Percentiles rank a stretch among this genome's conserved stretches.
phyloP scores from a whole-genome alignment of 2,888 invertebrate species.

The Cecidostiba fungosa region DNA sequence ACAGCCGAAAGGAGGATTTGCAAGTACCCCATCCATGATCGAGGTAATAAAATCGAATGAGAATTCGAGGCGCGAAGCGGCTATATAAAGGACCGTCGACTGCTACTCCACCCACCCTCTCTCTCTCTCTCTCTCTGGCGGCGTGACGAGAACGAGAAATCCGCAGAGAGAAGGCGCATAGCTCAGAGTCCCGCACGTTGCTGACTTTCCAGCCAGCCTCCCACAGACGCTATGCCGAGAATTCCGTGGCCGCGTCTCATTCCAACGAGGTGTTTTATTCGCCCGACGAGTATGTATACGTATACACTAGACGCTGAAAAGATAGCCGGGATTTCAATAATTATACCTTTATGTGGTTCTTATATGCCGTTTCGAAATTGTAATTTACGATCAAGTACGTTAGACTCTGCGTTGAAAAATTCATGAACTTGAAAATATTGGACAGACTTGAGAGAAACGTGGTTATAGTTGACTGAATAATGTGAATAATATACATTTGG shows the following conservation, averaged over 20 bases:
- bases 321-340: not conserved
- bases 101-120: not conserved
- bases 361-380: not conserved
- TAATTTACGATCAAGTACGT: not conserved
- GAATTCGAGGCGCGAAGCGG: conserved; percentile 27
- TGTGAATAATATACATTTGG: not conserved
- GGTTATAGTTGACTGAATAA: not conserved
- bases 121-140: too few species aligned
- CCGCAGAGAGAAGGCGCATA: conserved; percentile 9
- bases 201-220: not conserved
- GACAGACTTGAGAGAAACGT: not conserved
- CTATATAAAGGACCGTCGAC: conserved; percentile 19
- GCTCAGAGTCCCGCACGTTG: not conserved
- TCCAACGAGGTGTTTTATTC: conserved; percentile 9
- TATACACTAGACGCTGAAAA: not conserved
- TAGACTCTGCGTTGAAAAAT: not conserved
- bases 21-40: conserved; percentile 35
- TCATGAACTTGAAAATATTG: not conserved
- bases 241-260: conserved; percentile 19
- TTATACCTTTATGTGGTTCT: not conserved
- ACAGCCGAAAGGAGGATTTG: conserved; percentile 20
- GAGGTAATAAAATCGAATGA: conserved; percentile 45
- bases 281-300: not conserved
- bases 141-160: conserved; percentile 30
- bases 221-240: conserved; percentile 35